Base-by-base conservation (phyloP, 2,888 invertebrate species). In the Drosophila anomalipes region DNA sequence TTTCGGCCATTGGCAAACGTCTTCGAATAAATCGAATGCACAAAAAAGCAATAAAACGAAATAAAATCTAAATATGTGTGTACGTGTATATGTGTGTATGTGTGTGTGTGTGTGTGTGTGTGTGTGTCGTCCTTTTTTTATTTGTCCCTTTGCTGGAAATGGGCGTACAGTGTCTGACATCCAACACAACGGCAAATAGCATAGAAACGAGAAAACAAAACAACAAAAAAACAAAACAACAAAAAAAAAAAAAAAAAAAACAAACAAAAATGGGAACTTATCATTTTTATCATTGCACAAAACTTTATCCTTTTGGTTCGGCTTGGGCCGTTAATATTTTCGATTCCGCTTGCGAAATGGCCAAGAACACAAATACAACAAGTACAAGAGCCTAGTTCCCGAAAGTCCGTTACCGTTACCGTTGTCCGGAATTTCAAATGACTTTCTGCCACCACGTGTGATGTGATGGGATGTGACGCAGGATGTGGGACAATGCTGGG, bases 1-100 rank as follows among this genome's bases (percentile, higher is more conserved):
- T 54, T 90, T 88, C 82, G 85, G 73, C 86, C 86, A 85, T 85
- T 86, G 76, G 70, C 86, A 85, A 85, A 88, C 87, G 86, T 83
- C 86, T 84, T 77, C 82, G 78, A 87, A 88, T 87, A 89, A 90
- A 89, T 90, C 88, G 91, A 90, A 89, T 89, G 91, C 89, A 89
- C 89, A 89, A 86, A 89, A 90, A 89, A 89, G 89, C 91, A 89
- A 89, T 89, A 89, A 90, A 89, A 89, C 77, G 89, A 90, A 89
- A 89, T 89, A 90, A 90, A 90, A 90, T 90, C 89, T 90, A 89
- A 89, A 89, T 89, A 86, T 81, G 73, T 71, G 66, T 77, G 59
- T 62, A 44, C 66, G 60, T 63, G 22, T 22, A 22, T 22, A 30
- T 6, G 44, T 60, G 22, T 22, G 4, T 28, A 19, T 4, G 26